Evolutionary conservation across 2,113 vertebrate species (phyloP).

Genomic region (Plectropomus leopardus): DNA sequence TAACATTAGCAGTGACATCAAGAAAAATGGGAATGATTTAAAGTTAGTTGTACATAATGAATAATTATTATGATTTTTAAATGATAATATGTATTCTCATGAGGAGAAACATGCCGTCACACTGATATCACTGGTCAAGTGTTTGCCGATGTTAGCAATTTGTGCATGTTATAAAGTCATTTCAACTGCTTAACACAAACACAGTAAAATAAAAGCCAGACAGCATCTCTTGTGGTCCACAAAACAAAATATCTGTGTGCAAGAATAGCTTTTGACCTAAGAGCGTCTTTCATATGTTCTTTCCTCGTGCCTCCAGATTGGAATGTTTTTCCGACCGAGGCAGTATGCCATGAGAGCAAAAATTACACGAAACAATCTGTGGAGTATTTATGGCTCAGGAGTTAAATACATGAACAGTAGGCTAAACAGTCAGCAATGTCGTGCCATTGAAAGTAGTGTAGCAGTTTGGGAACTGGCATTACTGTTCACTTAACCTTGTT

Average conservation of each 20-base stretch:
- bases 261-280: slow-evolving; percentile 75
- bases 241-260: slow-evolving; percentile 69
- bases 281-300: slow-evolving; percentile 54
- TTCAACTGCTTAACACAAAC: slow-evolving; percentile 64
- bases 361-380: slow-evolving; percentile 29
- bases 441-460: slow-evolving; percentile 8
- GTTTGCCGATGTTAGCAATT: slow-evolving; percentile 53
- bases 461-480: neutral
- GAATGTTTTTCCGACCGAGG: slow-evolving; percentile 64
- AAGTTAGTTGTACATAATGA: slow-evolving; percentile 5
- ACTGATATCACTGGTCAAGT: slow-evolving; percentile 44
- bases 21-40: neutral
- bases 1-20: slow-evolving; percentile 18
- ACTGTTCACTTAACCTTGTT: neutral
- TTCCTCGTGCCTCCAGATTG: slow-evolving; percentile 50
- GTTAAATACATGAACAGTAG: slow-evolving; percentile 27
- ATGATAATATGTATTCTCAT: too few species aligned
- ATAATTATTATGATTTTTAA: slow-evolving; percentile 34
- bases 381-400: slow-evolving; percentile 22
- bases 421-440: slow-evolving; percentile 6
- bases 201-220: slow-evolving; percentile 68
- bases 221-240: slow-evolving; percentile 64
- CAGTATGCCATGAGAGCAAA: slow-evolving; percentile 67
- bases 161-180: slow-evolving; percentile 62
- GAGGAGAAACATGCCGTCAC: slow-evolving; percentile 20